Percentiles rank a stretch among this genome's conserved stretches.
phyloP scores from a whole-genome alignment of 2,797 vertebrate genomes.

The Chromis chromis region DNA sequence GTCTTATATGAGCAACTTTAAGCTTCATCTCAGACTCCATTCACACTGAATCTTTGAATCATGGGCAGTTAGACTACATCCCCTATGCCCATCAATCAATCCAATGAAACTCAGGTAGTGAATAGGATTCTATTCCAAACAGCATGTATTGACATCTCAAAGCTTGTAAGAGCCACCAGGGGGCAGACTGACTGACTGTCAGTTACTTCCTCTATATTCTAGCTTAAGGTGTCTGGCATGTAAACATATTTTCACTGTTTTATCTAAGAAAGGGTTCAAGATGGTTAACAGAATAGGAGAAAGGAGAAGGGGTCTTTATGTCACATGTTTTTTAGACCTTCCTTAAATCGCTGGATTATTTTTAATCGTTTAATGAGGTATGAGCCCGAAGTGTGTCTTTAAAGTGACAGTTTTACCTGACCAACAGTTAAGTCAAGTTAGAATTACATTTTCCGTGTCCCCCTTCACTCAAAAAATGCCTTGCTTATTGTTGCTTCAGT shows the following conservation, averaged over 20 bases:
- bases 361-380: too few species aligned
- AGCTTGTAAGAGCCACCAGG: neutral
- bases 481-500: too few species aligned
- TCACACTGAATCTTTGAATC: too few species aligned
- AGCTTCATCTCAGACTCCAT: neutral
- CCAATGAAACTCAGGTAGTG: neutral
- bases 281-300: neutral
- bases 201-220: neutral
- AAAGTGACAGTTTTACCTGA: too few species aligned
- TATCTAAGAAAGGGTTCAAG: too few species aligned
- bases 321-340: neutral
- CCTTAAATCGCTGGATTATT: neutral
- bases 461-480: too few species aligned
- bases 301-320: neutral
- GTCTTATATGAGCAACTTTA: neutral
- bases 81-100: neutral
- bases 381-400: too few species aligned
- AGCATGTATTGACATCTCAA: neutral
- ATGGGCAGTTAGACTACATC: too few species aligned
- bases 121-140: too few species aligned
- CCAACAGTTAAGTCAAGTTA: too few species aligned
- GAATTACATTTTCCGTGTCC: too few species aligned
- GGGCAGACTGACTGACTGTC: neutral
- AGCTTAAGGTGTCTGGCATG: too few species aligned
- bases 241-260: neutral